Base-by-base conservation (phyloP, 2,888 invertebrate species). In the Brenthis hecate region DNA sequence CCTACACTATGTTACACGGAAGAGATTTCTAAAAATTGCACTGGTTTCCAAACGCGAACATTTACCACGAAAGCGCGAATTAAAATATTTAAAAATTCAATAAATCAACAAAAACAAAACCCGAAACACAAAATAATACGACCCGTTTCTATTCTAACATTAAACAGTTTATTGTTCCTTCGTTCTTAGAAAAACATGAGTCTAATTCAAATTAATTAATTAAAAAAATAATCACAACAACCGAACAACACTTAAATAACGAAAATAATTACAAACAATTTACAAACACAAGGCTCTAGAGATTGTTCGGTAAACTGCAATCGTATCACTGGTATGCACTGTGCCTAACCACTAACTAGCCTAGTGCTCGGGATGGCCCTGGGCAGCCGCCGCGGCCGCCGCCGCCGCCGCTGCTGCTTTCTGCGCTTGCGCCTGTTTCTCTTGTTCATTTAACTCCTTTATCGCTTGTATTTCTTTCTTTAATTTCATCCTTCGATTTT, bases 391-490 rank as follows among this genome's bases (percentile, higher is more conserved):
- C 76, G 95, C 96, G 72, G 95, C 95, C 81, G 96, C 96, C 76
- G 96, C 96, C 73, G 95, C 96, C 70, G 95, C 95, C 79, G 96
- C 95, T 72, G 95, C 96, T 69, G 96, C 96, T 86, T 98, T 98
- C 90, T 97, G 97, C 86, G 97, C 97, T 87, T 98, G 98, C 86
- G 98, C 98, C 85, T 98, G 98, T 86, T 98, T 98, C 88, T 98
- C 98, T 88, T 98, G 98, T 90, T 98, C 98, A 93, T 99, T 99
- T 84, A 99, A 94, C 93, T 99, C 99, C 91, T 98, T 98, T 93
- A 98, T 99, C 88, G 99, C 98, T 89, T 98, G 98, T 80, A 98
- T 98, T 94, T 98, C 98, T 91, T 97, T 99, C 95, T 99, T 99
- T 93, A 98, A 95, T 89, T 99, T 99, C 99, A 99, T 99, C 93